phyloP scores from a whole-genome alignment of 2,888 invertebrate genomes.

The Ceraclea dissimilis region DNA sequence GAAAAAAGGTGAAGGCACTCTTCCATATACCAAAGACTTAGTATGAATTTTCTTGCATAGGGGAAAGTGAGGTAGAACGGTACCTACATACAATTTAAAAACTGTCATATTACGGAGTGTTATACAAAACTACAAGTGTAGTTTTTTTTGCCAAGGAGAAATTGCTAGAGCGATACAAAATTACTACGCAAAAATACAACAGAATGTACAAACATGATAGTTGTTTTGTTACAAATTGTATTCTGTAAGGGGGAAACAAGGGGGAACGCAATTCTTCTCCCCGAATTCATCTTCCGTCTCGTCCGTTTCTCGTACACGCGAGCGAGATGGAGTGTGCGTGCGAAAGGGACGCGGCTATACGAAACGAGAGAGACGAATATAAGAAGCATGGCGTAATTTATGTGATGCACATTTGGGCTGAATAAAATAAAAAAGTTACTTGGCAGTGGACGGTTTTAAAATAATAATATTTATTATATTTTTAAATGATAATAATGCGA shows the following conservation, averaged over 20 bases:
- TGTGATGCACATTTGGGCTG: constrained; percentile 48
- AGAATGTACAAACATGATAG: constrained; percentile 17
- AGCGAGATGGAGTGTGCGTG: constrained; percentile 34
- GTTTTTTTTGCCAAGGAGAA: no score
- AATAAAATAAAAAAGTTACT: constrained; percentile 45
- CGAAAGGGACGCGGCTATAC: constrained; percentile 13
- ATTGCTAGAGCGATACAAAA: constrained; percentile 9
- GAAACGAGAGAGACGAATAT: constrained; percentile 38
- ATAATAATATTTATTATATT: constrained; percentile 28
- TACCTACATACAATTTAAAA: no score
- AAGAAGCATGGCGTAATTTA: constrained; percentile 45
- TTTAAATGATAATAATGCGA: no score
- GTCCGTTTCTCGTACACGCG: constrained; percentile 28
- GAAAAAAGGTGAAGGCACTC: no score
- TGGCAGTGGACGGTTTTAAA: constrained; percentile 36
- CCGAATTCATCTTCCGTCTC: constrained; percentile 5
- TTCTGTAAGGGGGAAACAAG: constrained; percentile 3
- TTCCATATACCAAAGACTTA: no score
- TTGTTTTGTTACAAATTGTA: constrained; percentile 18
- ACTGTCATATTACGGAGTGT: no score
- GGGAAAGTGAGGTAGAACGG: no score
- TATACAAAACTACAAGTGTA: no score
- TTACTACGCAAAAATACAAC: constrained; percentile 11
- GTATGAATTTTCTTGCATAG: no score
- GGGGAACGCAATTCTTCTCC: not conserved